phyloP scores from a whole-genome alignment of 2,888 invertebrate genomes.

The Dryadula phaetusa region DNA sequence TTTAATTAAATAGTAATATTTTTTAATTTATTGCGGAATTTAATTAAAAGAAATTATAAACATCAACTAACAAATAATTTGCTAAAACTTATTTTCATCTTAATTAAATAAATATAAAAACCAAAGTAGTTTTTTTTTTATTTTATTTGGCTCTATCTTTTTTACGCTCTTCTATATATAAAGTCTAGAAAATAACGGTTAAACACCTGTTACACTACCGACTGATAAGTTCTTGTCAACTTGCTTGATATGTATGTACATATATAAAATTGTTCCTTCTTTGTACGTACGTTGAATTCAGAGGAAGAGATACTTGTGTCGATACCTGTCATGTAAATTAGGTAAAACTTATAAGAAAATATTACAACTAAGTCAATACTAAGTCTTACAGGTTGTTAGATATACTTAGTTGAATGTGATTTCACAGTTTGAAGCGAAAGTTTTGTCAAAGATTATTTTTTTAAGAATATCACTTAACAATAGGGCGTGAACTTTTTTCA shows the following conservation, averaged over 20 bases:
- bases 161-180: background rate
- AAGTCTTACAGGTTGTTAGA: background rate
- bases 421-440: background rate
- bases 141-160: background rate
- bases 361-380: too few species aligned
- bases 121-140: too few species aligned
- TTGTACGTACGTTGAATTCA: conserved; percentile 5
- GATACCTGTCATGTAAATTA: background rate
- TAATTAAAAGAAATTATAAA: too few species aligned
- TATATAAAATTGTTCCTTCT: background rate
- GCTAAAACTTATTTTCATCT: too few species aligned
- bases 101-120: too few species aligned
- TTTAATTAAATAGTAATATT: too few species aligned
- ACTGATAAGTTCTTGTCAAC: background rate
- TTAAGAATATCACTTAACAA: background rate
- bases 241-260: background rate
- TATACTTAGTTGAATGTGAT: background rate
- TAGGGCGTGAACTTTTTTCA: conserved; percentile 5
- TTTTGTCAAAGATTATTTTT: background rate
- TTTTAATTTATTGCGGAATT: too few species aligned
- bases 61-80: too few species aligned
- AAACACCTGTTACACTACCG: background rate
- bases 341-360: background rate
- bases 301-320: background rate
- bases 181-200: background rate